Conservation (phyloP, 2,888 invertebrate species). For the Cataglyphis rosenhaueri region DNA sequence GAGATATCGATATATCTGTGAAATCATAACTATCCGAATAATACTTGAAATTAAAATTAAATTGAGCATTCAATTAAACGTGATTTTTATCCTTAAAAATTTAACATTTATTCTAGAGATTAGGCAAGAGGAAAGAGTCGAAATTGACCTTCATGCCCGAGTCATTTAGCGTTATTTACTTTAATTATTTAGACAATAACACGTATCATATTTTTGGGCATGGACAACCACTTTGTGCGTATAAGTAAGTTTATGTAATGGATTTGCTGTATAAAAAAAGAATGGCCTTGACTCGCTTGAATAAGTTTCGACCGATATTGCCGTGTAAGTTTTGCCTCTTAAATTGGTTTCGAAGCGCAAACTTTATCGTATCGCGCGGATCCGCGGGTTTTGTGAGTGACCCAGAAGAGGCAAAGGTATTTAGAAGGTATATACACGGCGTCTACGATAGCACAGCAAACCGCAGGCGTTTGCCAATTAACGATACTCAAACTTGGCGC, state of each 20-base stretch:
- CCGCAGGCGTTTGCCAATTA: conserved; percentile 46
- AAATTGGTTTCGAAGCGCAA: conserved; percentile 68
- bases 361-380: conserved; percentile 55
- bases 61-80: too few relatives aligned
- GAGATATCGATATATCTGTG: background rate
- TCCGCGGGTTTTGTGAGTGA: conserved; percentile 44
- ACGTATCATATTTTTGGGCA: background rate
- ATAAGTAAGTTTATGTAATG: background rate
- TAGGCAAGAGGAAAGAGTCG: background rate
- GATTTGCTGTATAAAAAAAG: conserved; percentile 5
- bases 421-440: conserved; percentile 36
- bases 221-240: background rate
- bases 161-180: background rate
- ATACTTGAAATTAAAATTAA: background rate
- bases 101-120: background rate
- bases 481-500: conserved; percentile 54
- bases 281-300: conserved; percentile 52
- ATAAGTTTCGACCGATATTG: conserved; percentile 76
- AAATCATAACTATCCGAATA: background rate
- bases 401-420: conserved; percentile 34
- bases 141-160: background rate
- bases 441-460: conserved; percentile 42
- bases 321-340: conserved; percentile 80
- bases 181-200: conserved; percentile 1
- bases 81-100: background rate